A percentile compares a stretch with the other conserved stretches of the same genome.
Evolutionary conservation across 2,113 vertebrate genomes (phyloP).

Genomic region (Pluvialis apricaria): DNA sequence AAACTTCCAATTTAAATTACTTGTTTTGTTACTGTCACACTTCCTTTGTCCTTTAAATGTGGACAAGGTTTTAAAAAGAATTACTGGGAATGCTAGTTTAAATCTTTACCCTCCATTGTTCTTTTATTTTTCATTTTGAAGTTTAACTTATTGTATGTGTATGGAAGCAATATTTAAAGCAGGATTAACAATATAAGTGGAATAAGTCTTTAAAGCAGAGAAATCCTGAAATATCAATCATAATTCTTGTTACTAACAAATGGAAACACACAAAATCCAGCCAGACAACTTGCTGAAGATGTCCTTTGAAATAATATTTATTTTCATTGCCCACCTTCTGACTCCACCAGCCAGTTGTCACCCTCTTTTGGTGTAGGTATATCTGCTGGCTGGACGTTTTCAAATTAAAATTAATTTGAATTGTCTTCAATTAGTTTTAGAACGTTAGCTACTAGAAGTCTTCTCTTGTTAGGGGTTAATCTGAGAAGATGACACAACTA

Average conservation of each 20-base stretch:
- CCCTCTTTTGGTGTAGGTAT: background rate
- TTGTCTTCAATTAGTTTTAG: background rate
- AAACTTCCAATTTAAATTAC: background rate
- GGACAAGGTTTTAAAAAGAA: background rate
- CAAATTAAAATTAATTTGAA: background rate
- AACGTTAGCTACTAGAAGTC: background rate
- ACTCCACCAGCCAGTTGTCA: background rate
- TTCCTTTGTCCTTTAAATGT: background rate
- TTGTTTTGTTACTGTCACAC: background rate
- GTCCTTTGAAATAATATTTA: background rate
- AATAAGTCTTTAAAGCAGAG: background rate
- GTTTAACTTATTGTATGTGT: rapidly evolving
- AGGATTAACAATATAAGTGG: background rate
- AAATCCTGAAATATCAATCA: background rate
- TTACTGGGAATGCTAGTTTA: background rate
- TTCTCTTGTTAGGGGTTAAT: background rate
- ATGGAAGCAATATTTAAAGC: background rate
- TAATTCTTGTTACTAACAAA: background rate
- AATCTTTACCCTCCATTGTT: background rate
- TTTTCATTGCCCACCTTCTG: background rate
- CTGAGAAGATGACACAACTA: background rate
- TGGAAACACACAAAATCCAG: background rate
- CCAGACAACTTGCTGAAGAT: background rate
- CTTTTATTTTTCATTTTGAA: background rate
- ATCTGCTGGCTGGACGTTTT: background rate